Conservation (phyloP, 1,140 invertebrate genomes). For the Metaphire vulgaris region DNA sequence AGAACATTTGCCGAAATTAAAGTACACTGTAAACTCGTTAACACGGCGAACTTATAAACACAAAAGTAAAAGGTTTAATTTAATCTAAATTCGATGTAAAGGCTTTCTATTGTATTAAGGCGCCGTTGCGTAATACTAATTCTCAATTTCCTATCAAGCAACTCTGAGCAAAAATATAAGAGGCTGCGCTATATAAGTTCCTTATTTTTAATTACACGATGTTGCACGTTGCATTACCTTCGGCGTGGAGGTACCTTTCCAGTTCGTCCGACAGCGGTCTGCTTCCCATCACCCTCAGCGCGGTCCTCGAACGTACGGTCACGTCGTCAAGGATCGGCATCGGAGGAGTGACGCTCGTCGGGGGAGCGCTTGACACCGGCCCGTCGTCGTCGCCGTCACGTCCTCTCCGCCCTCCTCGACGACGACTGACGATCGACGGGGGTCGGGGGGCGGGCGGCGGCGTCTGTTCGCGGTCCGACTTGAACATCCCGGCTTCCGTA, state of each 20-base stretch:
- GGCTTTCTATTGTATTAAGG: no score
- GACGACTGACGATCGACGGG: background rate
- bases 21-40: no score
- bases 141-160: no score
- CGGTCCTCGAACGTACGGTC: constrained; percentile 58
- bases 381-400: background rate
- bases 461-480: background rate
- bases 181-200: background rate
- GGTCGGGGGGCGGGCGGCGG: no score
- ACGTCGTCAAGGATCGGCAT: constrained; percentile 63
- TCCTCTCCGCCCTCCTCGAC: no score
- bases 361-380: background rate
- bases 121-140: no score
- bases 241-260: constrained; percentile 33
- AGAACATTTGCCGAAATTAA: no score
- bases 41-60: no score
- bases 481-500: constrained; percentile 14
- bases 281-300: constrained; percentile 59
- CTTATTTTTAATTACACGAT: background rate
- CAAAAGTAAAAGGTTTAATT: no score
- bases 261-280: constrained; percentile 53
- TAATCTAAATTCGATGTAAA: no score
- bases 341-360: constrained; percentile 51
- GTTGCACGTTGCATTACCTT: no score
- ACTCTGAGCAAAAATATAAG: no score